Base-by-base conservation (phyloP, 2,888 invertebrate genomes). In the Orthosia gothica region DNA sequence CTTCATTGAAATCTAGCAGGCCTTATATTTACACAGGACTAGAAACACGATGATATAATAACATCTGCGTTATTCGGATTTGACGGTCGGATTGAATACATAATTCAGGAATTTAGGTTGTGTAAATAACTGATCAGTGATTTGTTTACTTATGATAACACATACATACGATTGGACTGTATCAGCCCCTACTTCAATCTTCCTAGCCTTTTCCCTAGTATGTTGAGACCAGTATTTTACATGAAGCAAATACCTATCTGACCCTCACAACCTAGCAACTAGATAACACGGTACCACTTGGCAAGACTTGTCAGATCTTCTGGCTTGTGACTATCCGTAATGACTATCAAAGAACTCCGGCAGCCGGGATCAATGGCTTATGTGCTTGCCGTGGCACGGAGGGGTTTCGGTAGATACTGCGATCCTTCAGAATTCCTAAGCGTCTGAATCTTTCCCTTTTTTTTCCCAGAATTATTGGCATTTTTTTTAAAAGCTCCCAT, bases 31-130 rank as follows among this genome's bases (percentile, higher is more conserved):
- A 71, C 50, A 23, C 12, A 58, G 18, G 18, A 57, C 57, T 50
- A 16, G n/a, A n/a, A n/a, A n/a, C n/a, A n/a, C n/a, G n/a, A 70
- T n/a, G 49, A 57, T 40, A n/a, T 49, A 57, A 74, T 54, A 75
- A 9, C 47, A 49, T 4, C 54, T 13, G 26, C 45, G 59, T 58
- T 47, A 54, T 47, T 40, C 40, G 40, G 40, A 7, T 40, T 47
- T 45, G 15, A 54, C 55, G 15, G 5, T 32, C 3, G 45, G 5
- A 67, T 59, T 18, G 16, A 16, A n/a, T 49, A 16, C 13, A 23
- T 40, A 12, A 7, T n/a, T 71, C 15, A n/a, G 11, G 15, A 47
- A 20, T 23, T 49, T 18, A 9, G 13, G 63, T 20, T 47, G 20
- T 11, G 32, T 26, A 23, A 45, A 63, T 18, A 62, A 15, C 16